These are phyloP conservation scores for Sinelater perroti DNA, from an alignment of 2,888 invertebrate genomes.

Conservation along the genomic window DNA sequence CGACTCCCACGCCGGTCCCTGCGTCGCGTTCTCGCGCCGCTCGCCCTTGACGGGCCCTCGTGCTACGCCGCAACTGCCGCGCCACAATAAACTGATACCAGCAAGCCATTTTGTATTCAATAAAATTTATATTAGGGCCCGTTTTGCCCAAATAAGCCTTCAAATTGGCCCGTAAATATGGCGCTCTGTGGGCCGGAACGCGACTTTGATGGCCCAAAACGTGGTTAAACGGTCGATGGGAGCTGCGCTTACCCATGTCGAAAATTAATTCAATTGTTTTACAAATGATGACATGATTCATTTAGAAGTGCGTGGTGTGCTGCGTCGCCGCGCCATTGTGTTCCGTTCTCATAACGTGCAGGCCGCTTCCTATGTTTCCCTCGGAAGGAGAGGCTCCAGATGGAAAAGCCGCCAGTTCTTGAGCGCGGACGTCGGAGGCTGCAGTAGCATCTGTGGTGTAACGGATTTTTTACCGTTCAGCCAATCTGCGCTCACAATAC, in stretches of 20 bases:
- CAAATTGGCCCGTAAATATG: conserved; percentile 56
- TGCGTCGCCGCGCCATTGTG: conserved; percentile 22
- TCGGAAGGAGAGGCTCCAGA: neutral
- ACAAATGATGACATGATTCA: conserved; percentile 60
- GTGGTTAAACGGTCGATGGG: conserved; percentile 54
- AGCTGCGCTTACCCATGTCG: conserved; percentile 58
- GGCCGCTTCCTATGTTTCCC: conserved; percentile 7
- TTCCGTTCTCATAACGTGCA: conserved; percentile 16
- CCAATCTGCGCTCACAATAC: conserved; percentile 8
- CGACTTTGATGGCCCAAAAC: conserved; percentile 47
- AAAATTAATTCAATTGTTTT: conserved; percentile 63
- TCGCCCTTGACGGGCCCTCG: conserved; percentile 22
- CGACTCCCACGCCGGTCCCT: conserved; percentile 49
- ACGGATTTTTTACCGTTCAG: conserved; percentile 22
- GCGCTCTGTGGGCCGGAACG: conserved; percentile 47
- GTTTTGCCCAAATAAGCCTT: conserved; percentile 51
- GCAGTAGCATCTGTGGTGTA: conserved; percentile 26
- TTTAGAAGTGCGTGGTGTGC: conserved; percentile 47
- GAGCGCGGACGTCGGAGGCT: conserved; percentile 10
- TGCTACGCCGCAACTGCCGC: conserved; percentile 51
- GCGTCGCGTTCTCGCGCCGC: conserved; percentile 9
- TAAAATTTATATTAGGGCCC: conserved; percentile 45
- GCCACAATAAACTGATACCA: conserved; percentile 55
- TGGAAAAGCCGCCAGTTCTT: conserved; percentile 8
- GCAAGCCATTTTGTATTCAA: conserved; percentile 52